Base-by-base conservation (phyloP, 2,113 vertebrate species). In the Salvelinus fontinalis region DNA sequence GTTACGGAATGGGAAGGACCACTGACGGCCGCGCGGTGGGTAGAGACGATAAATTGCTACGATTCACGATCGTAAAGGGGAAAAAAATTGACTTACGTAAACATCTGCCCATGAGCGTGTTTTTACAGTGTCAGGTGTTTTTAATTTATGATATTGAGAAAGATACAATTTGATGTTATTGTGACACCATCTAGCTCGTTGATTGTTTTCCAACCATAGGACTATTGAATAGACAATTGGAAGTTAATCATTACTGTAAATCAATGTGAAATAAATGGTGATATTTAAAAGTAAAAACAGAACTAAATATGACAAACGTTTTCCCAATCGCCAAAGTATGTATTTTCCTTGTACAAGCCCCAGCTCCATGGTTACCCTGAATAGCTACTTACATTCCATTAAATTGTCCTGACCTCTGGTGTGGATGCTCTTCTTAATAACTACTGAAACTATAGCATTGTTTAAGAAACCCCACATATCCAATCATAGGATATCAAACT, bases 1-100 rank as follows among this genome's bases (percentile, higher is more conserved):
- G 27, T 18, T 54, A 31, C 20, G 24, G n/a, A 48, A 67, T 2
- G 31, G 31, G 74, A 70, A 60, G 67, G 72, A 67, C 67, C 65
- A 51, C 12, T 16, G 71, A 54, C 64, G 13, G 65, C 27, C 34
- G 13, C 16, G 34, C 64, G 49, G 57, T 5, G 73, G 66, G 22
- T 18, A 29, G 39, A 39, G 27, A 20, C 59, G 14, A 49, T 13
- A n/a, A 44, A 7, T 31, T 48, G 14, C 39, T 5, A 26, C 22
- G 48, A 71, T 71, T 24, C 44, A 71, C 69, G 12, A 71, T 34
- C 27, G 14, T n/a, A 13, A 29, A 64, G n/a, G 5, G 1, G 1
- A 2, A 68, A 34, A 39, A 68, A 7, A 16, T 14, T 5, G 1
- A 13, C 1, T 39, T 8, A n/a, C 67, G 31, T 68, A 39, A 68